Base-by-base conservation (phyloP, 2,797 vertebrate genomes). In the Chelon auratus region DNA sequence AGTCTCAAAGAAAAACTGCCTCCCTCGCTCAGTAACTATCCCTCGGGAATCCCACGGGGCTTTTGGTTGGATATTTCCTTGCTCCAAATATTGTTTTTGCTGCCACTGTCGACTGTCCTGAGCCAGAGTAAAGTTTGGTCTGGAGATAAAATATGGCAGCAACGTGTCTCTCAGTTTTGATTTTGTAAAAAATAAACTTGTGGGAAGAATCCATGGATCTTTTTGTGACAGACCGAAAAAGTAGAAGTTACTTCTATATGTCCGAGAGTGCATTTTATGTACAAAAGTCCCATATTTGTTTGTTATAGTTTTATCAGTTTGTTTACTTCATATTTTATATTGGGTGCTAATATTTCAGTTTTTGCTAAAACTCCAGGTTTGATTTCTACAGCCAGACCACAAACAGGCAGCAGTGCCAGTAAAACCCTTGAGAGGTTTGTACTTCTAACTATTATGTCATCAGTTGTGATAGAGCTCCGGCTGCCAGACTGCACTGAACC, bases 111-210 rank as follows among this genome's bases (percentile, higher is more conserved):
- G 45, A 75, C 45, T 62, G 68, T n/a, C 56, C 22, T 75, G 59
- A 68, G 63, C 71, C 30, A 62, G 50, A 63, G 56, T 39, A 50
- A 68, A 65, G 58, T 76, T 79, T 75, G 58, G 74, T 77, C 66
- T 80, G 53, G 60, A 61, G 1, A n/a, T 79, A 40, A 64, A 78
- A 80, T 77, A 52, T 80, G 68, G 66, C 53, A 58, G 24, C 62
- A 68, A 33, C 18, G 4, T 78, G 61, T 70, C 48, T 56, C 11
- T 70, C 4, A 68, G 52, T 61, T 79, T 66, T 22, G 37, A 61
- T 24, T 30, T 20, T 50, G 62, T 36, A 50, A 80, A 70, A 70
- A 77, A 72, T 37, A 71, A 68, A 24, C 12, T 37, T 24, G 30
- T 45, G 45, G 55, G 48, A 77, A 63, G 47, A 60, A 14, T 74